A percentile compares a stretch with the other conserved stretches of the same genome.
Evolutionary conservation across 30 jellyfish, hydroid and myxozoan species (phyloP).

Genomic region (Sanderia malayensis): DNA sequence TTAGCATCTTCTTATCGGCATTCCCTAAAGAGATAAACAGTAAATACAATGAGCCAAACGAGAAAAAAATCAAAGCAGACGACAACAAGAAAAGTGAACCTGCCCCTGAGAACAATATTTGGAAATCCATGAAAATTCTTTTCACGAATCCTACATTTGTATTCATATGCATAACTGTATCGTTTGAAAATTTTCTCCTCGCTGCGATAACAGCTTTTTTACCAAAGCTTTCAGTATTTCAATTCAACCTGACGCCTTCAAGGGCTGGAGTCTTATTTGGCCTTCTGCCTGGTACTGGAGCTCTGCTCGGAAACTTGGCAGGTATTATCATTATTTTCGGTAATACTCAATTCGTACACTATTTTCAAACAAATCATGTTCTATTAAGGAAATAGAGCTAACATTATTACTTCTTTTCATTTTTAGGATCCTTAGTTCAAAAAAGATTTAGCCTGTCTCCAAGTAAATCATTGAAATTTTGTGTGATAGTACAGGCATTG

Average conservation of each 20-base stretch:
- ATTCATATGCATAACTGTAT: slow-evolving; percentile 44
- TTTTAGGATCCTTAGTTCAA: slow-evolving; percentile 25
- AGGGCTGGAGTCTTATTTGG: slow-evolving; percentile 40
- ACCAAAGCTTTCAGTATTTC: slow-evolving; percentile 57
- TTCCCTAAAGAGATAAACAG: slow-evolving; percentile 24
- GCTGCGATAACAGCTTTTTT: slow-evolving; percentile 56
- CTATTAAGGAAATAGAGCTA: too few relatives aligned
- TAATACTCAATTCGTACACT: too few relatives aligned
- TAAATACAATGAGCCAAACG: too few relatives aligned
- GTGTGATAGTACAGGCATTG: slow-evolving; percentile 12
- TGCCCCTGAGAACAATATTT: too few relatives aligned
- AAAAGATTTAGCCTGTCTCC: slow-evolving; percentile 15
- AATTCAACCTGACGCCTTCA: slow-evolving; percentile 62
- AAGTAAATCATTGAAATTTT: slow-evolving; percentile 13
- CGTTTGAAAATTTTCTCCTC: slow-evolving; percentile 21
- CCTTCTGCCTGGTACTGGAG: slow-evolving; percentile 29
- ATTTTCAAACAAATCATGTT: too few relatives aligned
- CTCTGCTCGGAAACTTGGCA: slow-evolving; percentile 38
- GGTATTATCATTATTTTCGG: too few relatives aligned
- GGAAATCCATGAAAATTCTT: slow-evolving; percentile 4
- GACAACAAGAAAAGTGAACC: too few relatives aligned
- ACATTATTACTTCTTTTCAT: too few relatives aligned
- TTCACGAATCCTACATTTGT: slow-evolving; percentile 50
- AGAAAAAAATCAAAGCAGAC: too few relatives aligned
- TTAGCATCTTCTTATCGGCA: slow-evolving; percentile 48